A percentile compares a stretch with the other conserved stretches of the same genome.
phyloP scores from a whole-genome alignment of 2,113 vertebrate species.

The Lophochroa leadbeateri region DNA sequence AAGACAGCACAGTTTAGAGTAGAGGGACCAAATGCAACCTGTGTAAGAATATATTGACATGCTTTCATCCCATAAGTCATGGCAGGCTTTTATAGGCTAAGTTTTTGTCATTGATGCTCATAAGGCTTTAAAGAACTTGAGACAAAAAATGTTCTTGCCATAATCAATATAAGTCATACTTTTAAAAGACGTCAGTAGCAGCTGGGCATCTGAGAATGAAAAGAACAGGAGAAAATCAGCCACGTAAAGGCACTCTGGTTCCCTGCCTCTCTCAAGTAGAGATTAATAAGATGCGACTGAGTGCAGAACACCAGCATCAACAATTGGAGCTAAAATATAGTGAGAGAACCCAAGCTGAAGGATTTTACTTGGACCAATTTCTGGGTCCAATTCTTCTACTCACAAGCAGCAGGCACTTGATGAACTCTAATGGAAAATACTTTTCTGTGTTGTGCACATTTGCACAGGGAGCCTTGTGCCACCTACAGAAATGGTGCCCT shows the following conservation, averaged over 20 bases:
- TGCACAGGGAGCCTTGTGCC: not conserved
- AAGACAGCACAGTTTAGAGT: not conserved
- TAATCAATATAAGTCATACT: not conserved
- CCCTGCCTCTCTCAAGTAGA: not conserved
- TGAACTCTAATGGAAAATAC: not conserved
- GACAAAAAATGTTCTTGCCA: not conserved
- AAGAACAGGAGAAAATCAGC: not conserved
- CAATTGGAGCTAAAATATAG: not conserved
- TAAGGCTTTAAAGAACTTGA: not conserved
- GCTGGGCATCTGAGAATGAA: not conserved
- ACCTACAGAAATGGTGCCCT: not conserved
- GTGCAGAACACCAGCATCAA: not conserved
- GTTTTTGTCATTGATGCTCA: not conserved
- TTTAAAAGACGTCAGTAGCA: not conserved
- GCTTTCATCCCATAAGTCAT: accelerated
- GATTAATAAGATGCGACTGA: not conserved
- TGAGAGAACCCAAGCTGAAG: not conserved
- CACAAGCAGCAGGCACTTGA: not conserved
- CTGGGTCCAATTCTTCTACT: not conserved
- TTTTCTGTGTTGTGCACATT: not conserved
- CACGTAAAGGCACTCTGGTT: not conserved
- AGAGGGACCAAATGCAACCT: not conserved
- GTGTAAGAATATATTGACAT: not conserved
- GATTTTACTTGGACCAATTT: not conserved
- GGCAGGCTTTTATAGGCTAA: not conserved